Conservation (phyloP, 2,113 vertebrate species). For the Chionomys nivalis region DNA sequence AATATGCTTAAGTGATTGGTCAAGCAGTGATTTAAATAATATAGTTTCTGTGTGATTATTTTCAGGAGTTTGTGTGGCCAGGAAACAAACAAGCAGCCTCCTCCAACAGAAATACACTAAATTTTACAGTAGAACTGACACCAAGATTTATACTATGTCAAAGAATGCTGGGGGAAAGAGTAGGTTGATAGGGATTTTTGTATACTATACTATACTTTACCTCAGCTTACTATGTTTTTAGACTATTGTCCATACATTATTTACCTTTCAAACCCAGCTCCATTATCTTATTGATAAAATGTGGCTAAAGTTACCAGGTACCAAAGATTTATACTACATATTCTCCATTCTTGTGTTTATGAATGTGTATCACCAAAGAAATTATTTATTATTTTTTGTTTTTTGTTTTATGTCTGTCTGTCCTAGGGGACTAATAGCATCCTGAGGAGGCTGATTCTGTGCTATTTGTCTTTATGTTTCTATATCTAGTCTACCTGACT, state of each 20-base stretch:
- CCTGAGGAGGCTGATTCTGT: neutral
- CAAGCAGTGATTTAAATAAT: too few relatives aligned
- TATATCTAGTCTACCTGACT: neutral
- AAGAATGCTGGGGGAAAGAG: neutral
- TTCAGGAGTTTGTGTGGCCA: too few relatives aligned
- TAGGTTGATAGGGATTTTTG: neutral
- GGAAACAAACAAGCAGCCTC: too few relatives aligned
- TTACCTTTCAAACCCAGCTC: neutral
- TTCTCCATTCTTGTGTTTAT: neutral
- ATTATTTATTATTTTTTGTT: neutral
- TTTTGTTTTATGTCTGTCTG: neutral
- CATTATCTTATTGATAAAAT: neutral
- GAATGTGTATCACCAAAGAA: neutral
- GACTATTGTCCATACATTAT: neutral
- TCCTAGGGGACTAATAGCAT: neutral
- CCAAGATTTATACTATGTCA: conserved; percentile 7
- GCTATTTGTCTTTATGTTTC: neutral
- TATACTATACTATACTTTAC: neutral
- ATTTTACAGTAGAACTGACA: neutral
- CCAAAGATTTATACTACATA: neutral
- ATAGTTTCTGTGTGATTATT: too few relatives aligned
- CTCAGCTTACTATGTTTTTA: neutral
- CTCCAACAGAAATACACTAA: neutral
- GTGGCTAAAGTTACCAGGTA: neutral
- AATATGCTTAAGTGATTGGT: too few relatives aligned